Base-by-base conservation (phyloP, 37 sponge, comb jelly and placozoan species). In the Axinella damicornis region DNA sequence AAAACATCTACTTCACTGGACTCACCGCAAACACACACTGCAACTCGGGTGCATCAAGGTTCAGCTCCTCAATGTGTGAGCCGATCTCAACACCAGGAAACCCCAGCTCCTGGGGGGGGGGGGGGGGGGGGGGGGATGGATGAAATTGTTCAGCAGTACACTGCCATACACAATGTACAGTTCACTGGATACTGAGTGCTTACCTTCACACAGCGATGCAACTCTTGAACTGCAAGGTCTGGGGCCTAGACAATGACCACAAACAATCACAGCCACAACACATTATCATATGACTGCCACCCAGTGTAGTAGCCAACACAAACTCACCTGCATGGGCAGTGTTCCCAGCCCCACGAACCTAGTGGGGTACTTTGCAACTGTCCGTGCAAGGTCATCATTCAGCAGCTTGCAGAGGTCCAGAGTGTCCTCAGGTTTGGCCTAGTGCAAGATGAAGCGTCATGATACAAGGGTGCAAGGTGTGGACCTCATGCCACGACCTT, bases 71-170 rank as follows among this genome's bases (percentile, higher is more conserved):
- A 65, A 96, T 79, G 69, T 96, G 97, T n/a, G 97, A 96, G 32
- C 97, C 97, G 64, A 96, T 96, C 85, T 96, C 83, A n/a, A 96
- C 87, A 27, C 97, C 97, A 24, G 94, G 92, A 57, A 96, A 91
- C 0, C 88, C 88, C 32, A 95, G 80, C 65, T 91, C 92, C 91
- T 93, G 41, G 55, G 78, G 11, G 21, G 9, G 46, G 21, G 35
- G 31, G 77, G 34, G 30, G 4, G 36, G 11, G 32, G 22, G 35
- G 4, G 25, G 46, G 25, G 40, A 14, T 15, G 54, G 12, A 39
- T 6, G 71, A 57, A 4, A 2, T 17, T 60, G 46, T 12, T 9
- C 9, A 46, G 6, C 9, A n/a, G n/a, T n/a, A n/a, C n/a, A n/a
- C n/a, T n/a, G n/a, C n/a, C n/a, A 5, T n/a, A n/a, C n/a, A n/a